A percentile compares a stretch with the other conserved stretches of the same genome.
These are phyloP conservation scores for Drosophila algonquin DNA, from an alignment of 2,888 invertebrate genomes.

Conservation along the genomic window DNA sequence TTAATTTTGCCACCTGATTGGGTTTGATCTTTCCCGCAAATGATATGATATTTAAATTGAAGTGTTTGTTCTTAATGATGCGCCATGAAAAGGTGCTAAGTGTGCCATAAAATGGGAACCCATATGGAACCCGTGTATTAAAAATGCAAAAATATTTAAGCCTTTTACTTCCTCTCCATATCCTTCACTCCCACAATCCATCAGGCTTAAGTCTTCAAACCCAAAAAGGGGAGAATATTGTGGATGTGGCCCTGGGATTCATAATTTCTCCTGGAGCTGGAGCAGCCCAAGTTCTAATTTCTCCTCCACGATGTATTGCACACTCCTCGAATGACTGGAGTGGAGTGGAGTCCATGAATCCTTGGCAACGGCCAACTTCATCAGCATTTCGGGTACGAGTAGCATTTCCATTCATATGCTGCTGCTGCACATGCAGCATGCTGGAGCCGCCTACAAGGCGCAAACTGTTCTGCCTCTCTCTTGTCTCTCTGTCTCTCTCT, in stretches of 20 bases:
- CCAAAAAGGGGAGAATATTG: background rate
- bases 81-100: background rate
- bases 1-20: constrained; percentile 60
- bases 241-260: background rate
- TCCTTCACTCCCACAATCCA: background rate
- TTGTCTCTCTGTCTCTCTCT: background rate
- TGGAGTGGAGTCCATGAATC: constrained; percentile 10
- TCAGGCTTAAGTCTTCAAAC: background rate
- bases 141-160: background rate
- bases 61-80: background rate
- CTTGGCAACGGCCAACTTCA: constrained; percentile 21
- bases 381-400: constrained; percentile 44
- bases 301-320: background rate
- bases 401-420: constrained; percentile 55
- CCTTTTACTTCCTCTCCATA: background rate
- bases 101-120: background rate
- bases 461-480: constrained; percentile 8
- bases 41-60: constrained; percentile 20
- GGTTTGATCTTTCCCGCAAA: constrained; percentile 43
- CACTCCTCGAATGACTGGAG: background rate
- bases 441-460: constrained; percentile 26
- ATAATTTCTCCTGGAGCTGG: background rate
- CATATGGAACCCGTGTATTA: background rate
- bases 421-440: constrained; percentile 1
- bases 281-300: too few species aligned